These are phyloP conservation scores for Saxicola maurus DNA, from an alignment of 2,797 vertebrate species.

Conservation along the genomic window DNA sequence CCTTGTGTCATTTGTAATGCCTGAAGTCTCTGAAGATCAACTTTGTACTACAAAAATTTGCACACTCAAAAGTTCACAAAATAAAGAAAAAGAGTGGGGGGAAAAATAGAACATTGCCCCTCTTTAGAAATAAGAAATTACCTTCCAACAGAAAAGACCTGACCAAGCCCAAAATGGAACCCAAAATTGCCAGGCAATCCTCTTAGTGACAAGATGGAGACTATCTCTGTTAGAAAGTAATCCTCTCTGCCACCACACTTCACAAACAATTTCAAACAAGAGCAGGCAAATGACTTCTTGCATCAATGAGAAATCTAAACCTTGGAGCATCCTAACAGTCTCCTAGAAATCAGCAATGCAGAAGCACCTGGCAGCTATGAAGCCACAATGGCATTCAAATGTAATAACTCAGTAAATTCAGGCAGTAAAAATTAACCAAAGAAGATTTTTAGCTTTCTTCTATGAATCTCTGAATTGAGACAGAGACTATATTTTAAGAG, in stretches of 20 bases:
- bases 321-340: background rate
- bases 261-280: background rate
- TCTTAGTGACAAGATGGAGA: background rate
- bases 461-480: background rate
- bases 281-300: background rate
- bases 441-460: background rate
- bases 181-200: background rate
- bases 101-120: background rate
- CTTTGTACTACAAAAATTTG: background rate
- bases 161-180: background rate
- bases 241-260: background rate
- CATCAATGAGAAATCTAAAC: background rate
- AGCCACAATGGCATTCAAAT: background rate
- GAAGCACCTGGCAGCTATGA: background rate
- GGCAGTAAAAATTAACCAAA: background rate
- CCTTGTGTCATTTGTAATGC: background rate
- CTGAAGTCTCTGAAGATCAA: background rate
- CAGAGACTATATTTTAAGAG: background rate
- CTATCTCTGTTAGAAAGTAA: background rate
- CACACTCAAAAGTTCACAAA: background rate
- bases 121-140: background rate
- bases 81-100: background rate
- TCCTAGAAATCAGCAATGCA: background rate
- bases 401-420: background rate
- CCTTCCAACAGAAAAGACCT: background rate